These are phyloP conservation scores for Piezodorus guildinii DNA, from an alignment of 1,140 invertebrate species.

Conservation along the genomic window DNA sequence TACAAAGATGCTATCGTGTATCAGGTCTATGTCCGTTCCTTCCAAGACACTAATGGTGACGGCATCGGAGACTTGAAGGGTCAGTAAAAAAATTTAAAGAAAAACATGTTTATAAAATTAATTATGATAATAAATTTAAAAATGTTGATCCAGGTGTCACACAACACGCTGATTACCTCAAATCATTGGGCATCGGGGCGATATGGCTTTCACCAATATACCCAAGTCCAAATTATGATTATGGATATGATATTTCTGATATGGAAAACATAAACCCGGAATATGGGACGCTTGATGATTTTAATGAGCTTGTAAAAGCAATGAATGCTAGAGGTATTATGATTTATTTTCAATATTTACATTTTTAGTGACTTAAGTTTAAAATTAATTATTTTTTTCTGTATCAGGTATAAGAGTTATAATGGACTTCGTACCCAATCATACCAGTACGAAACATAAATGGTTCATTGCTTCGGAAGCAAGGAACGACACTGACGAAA, in stretches of 20 bases:
- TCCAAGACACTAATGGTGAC: conserved; percentile 61
- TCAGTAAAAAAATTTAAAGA: conserved; percentile 28
- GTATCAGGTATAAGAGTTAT: background rate
- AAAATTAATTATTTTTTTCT: background rate
- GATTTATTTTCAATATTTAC: too few species aligned
- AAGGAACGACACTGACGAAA: conserved; percentile 36
- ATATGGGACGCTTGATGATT: conserved; percentile 51
- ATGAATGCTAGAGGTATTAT: conserved; percentile 41
- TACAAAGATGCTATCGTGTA: conserved; percentile 60
- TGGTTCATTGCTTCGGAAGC: conserved; percentile 39
- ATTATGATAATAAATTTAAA: background rate
- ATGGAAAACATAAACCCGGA: conserved; percentile 44
- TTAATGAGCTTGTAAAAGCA: conserved; percentile 39
- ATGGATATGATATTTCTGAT: conserved; percentile 52
- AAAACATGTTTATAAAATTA: background rate
- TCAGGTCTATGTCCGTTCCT: conserved; percentile 67
- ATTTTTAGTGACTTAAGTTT: too few species aligned
- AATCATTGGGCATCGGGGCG: conserved; percentile 36
- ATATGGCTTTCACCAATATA: conserved; percentile 56
- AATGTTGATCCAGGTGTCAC: background rate
- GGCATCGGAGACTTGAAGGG: conserved; percentile 61
- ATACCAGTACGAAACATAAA: background rate
- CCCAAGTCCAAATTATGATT: conserved; percentile 50
- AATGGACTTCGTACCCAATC: background rate
- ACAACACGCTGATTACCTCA: background rate